Base-by-base conservation (phyloP, 2,113 vertebrate genomes). In the Sinocyclocheilus grahami region DNA sequence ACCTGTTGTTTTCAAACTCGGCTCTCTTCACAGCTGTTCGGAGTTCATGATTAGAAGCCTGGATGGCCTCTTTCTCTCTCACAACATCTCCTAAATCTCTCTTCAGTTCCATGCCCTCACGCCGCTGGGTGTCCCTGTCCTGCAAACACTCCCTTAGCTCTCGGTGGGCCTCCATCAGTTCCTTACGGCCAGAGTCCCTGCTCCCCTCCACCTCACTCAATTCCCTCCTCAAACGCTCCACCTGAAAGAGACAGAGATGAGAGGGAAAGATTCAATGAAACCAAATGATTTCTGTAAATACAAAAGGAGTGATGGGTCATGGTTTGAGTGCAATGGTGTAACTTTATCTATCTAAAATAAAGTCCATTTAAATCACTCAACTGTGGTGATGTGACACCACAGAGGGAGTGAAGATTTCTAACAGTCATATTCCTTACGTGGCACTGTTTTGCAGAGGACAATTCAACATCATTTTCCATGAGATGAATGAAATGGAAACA, bases 1-100 rank as follows among this genome's bases (percentile, higher is more conserved):
- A 97, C 97, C 96, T 96, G 95, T 91, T 96, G 88, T 93, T 96
- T 86, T 97, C 95, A n/a, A 93, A 93, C 88, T 96, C 94, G 0
- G 91, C 90, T 86, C 85, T 93, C 89, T 92, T 93, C 74, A 97
- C 30, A 3, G 90, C 83, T 1, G 90, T 91, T 80, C 94, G 91
- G 4, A 97, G 95, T 76, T 95, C 90, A 9, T 91, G 78, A 84
- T 96, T 97, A 39, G 96, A 96, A 2, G 74, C 58, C 37, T 93
- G 94, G 82, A 97, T 90, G 69, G 92, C 80, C 2, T 95, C 94
- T 76, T 92, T 96, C 84, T 96, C 95, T 0, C 89, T 90, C 85
- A 85, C 91, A 86, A 94, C 93, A 0, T 95, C 92, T 0, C 79
- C 90, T 84, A 96, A 84, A 0, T 90, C 86, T 87, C 91, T 88